Evolutionary conservation across 2,797 vertebrate genomes (phyloP).

Genomic region (Gorsachius magnificus): DNA sequence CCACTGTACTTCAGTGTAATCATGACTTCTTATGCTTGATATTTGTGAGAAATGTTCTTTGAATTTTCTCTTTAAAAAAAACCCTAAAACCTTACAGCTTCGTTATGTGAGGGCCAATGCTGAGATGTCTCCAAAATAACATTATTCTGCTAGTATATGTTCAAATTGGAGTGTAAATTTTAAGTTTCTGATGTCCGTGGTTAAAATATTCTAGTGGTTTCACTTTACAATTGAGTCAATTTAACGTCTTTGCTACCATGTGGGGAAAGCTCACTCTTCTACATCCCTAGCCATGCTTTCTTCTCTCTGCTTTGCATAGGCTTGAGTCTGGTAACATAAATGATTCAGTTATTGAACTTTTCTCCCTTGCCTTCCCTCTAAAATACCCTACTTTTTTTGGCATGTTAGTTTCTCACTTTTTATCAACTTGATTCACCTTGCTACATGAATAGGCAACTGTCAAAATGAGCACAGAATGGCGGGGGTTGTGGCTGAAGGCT

Average conservation of each 20-base stretch:
- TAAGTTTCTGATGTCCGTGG: neutral
- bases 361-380: neutral
- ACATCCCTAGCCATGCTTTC: neutral
- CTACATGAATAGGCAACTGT: neutral
- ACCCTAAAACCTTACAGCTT: neutral
- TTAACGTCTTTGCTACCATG: neutral
- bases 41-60: neutral
- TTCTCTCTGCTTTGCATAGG: neutral
- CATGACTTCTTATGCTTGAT: neutral
- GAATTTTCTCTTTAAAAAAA: neutral
- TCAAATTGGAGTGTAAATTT: neutral
- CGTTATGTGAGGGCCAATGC: neutral
- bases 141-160: neutral
- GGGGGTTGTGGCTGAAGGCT: neutral
- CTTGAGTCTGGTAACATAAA: neutral
- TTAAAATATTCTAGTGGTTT: neutral
- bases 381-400: neutral
- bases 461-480: neutral
- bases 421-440: neutral
- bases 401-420: neutral
- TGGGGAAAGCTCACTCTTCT: neutral
- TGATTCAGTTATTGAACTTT: neutral
- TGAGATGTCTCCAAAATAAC: rapidly evolving
- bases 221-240: rapidly evolving
- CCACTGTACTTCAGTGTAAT: neutral